These are phyloP conservation scores for Maniola hyperantus DNA, from an alignment of 2,888 invertebrate genomes.

Conservation along the genomic window DNA sequence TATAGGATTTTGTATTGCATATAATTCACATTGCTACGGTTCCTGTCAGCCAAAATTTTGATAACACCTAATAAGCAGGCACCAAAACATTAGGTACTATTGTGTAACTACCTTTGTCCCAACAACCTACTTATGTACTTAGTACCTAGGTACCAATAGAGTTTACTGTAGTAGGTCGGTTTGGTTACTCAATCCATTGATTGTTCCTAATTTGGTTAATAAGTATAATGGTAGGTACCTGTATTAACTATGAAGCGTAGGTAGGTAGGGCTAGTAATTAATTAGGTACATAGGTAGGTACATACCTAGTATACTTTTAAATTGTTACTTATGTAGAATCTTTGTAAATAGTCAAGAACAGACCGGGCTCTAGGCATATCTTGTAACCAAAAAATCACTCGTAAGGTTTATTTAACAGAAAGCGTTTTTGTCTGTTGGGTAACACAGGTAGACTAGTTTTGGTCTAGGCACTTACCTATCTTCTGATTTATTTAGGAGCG, in stretches of 20 bases:
- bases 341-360: no score
- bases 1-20: conserved; percentile 37
- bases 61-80: conserved; percentile 10
- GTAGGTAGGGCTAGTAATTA: no score
- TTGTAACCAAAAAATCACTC: no score
- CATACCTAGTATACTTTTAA: no score
- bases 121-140: background rate
- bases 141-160: background rate
- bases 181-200: background rate
- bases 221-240: no score
- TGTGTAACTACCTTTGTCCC: background rate
- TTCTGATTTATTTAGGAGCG: background rate
- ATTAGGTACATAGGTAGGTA: no score
- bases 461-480: background rate
- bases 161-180: background rate
- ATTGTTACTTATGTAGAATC: no score
- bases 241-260: no score
- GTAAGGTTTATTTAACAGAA: background rate
- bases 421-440: background rate
- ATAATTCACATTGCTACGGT: conserved; percentile 31
- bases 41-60: conserved; percentile 31
- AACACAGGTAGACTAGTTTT: background rate
- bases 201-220: no score
- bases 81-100: background rate
- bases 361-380: no score